These are phyloP conservation scores for Sebastes goodei DNA, from an alignment of 2,797 vertebrate species.

Conservation along the genomic window DNA sequence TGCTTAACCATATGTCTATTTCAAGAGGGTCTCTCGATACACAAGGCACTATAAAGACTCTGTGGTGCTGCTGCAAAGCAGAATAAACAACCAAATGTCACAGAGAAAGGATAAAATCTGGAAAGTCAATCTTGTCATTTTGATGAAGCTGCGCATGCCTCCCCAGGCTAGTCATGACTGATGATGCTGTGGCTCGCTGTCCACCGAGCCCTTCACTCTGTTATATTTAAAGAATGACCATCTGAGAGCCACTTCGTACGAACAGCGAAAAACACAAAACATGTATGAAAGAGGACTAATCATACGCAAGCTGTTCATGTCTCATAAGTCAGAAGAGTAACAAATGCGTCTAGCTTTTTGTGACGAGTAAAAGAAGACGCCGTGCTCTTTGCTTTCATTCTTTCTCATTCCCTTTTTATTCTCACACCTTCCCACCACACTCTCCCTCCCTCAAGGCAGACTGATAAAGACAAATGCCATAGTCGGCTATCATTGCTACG, in stretches of 20 bases:
- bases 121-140: slow-evolving; percentile 81
- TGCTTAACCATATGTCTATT: slow-evolving; percentile 20
- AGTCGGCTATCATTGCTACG: slow-evolving; percentile 82
- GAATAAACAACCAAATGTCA: slow-evolving; percentile 75
- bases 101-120: slow-evolving; percentile 73
- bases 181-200: slow-evolving; percentile 68
- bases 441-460: slow-evolving; percentile 74
- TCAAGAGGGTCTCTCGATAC: slow-evolving; percentile 1
- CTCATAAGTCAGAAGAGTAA: slow-evolving; percentile 38
- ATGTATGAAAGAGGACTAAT: slow-evolving; percentile 42
- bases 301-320: slow-evolving; percentile 14
- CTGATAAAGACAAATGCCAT: slow-evolving; percentile 89
- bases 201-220: slow-evolving; percentile 69
- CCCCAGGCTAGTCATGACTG: slow-evolving; percentile 72
- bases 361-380: slow-evolving; percentile 52
- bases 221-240: slow-evolving; percentile 75
- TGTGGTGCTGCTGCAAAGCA: slow-evolving; percentile 33
- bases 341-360: slow-evolving; percentile 44
- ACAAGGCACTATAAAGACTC: slow-evolving; percentile 9
- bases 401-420: slow-evolving; percentile 67
- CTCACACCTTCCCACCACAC: slow-evolving; percentile 63
- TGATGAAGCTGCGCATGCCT: slow-evolving; percentile 74
- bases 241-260: slow-evolving; percentile 32
- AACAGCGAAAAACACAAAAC: slow-evolving; percentile 22
- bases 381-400: slow-evolving; percentile 54